Evolutionary conservation across 2,113 vertebrate species (phyloP), one percentile per base, ranked within the genome.

Genomic region (Ptilorrhoa leucosticta): DNA sequence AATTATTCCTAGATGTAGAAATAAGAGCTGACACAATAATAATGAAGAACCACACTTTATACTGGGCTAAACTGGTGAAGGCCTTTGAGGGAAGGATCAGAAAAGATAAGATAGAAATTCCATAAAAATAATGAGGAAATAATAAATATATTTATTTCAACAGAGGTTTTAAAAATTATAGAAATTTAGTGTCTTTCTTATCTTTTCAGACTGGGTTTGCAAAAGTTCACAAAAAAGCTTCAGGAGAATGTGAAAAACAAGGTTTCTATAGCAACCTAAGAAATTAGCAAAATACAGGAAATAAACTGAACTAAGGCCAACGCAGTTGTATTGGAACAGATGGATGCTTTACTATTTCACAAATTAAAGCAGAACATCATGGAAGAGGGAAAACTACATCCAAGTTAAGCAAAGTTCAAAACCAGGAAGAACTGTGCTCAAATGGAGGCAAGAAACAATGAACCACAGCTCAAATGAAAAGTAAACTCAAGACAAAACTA

Each of bases 271-370:
- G 94, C 68, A 96, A 95, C 93, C 13, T 37, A 78, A 87, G 51
- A 89, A 96, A 94, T 90, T 68, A 93, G 69, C 42, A 83, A 92
- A 87, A 91, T 78, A 94, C 4, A 60, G 47, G 83, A 96, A 93
- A 96, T 83, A 90, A 77, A 92, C 19, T 81, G 76, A 89, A 93
- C 39, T 47, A 44, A 83, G 48, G 93, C 83, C 83, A 95, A 64
- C 66, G 47, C 13, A 78, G 68, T 97, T 89, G 91, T 77, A 92
- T 13, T 91, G 72, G 48, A 94, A 87, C 91, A 95, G 86, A 95
- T 78, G 68, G 91, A 83, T 83, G 69, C 51, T 90, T 86, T 89
- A 95, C 91, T 96, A 92, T 63, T 78, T 83, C 76, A 94, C 80
- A 81, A 54, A 92, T 89, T 54, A 80, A 86, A 93, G 42, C 35